Evolutionary conservation across 92 coral and sea anemone species (phyloP), one percentile per base, ranked within the genome.

Genomic region (Parazoanthus atlanticus): DNA sequence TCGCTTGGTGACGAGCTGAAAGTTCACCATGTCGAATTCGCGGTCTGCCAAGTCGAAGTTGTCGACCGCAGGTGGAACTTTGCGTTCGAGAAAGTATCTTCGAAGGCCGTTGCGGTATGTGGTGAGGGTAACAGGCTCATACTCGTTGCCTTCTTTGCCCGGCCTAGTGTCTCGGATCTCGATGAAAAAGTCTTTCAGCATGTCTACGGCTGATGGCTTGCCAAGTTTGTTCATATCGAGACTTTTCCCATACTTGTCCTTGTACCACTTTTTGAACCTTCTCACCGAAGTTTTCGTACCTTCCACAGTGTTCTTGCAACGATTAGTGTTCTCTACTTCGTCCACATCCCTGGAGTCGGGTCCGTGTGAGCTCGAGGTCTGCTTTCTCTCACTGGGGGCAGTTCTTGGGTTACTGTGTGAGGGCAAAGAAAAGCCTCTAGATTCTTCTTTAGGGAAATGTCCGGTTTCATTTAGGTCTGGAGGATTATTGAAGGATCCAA

Each of bases 81-180:
- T 97, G 91, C 99, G 86, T 89, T 97, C 99, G 84, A 97, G 95
- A 82, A 97, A 97, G 91, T 97, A 97, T 86, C 99, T 91, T 85
- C 99, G 93, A 75, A 97, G 96, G 65, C 99, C 99, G 85, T 97
- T 97, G 74, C 99, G 91, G 90, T 97, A 97, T 0, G 99, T 97
- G 38, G 99, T 97, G 46, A 97, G 94, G 28, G 99, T 97, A 7
- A 97, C 99, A 6, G 99, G 99, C 54, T 97, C 99, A 89, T 97
- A 97, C 31, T 97, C 99, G 93, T 97, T 97, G 58, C 99, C 99
- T 80, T 97, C 99, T 85, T 97, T 97, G 86, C 99, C 99, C 1
- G 99, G 99, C 67, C 99, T 92, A 16, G 99, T 97, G 85, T 97
- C 99, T 90, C 99, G 98, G 54, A 97, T 97, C 93, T 97, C 98